Evolutionary conservation across 30 jellyfish, hydroid and myxozoan genomes (phyloP), one percentile per base, ranked within the genome.

Genomic region (Pelagia noctiluca): DNA sequence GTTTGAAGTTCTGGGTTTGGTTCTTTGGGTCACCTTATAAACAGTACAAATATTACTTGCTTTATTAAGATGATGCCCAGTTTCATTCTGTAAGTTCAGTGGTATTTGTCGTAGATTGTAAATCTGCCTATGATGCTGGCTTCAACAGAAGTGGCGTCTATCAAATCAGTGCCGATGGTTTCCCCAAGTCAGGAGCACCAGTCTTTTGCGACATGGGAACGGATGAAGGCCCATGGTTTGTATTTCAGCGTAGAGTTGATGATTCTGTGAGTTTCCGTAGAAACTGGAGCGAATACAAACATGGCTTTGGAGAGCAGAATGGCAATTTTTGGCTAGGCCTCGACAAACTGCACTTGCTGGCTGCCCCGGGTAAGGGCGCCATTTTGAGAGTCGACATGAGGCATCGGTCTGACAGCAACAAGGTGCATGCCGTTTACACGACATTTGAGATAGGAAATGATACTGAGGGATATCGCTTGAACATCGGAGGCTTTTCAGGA

Each of bases 321-420:
- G 82, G 82, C 3, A 28, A 69, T 69, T 69, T 69, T 42, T 69
- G 82, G 82, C 82, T 69, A 4, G 82, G 82, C 3, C 64, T 69
- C 22, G 82, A 69, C 3, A 3, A 33, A 4, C 31, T 69, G 3
- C 82, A 32, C 5, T 26, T 34, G 1, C 67, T 69, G 1, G 32
- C 64, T 3, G 71, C 82, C 3, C 38, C 75, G 3, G 72, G 29
- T 3, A 25, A 42, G 28, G 10, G 32, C 26, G 33, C 65, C 13
- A 42, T 25, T 1, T 7, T 64, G 3, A 29, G 77, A 4, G n/a
- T 64, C 50, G 63, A 64, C 24, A 4, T 64, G 3, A 33, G 50
- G 50, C 46, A 28, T 34, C 3, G 4, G 3, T 19, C 32, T 13
- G 77, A 64, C 62, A 29, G 26, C 28, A 18, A 29, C 77, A 64